These are phyloP conservation scores for Phataginus tricuspis DNA, from an alignment of 2,797 vertebrate genomes.

Conservation along the genomic window DNA sequence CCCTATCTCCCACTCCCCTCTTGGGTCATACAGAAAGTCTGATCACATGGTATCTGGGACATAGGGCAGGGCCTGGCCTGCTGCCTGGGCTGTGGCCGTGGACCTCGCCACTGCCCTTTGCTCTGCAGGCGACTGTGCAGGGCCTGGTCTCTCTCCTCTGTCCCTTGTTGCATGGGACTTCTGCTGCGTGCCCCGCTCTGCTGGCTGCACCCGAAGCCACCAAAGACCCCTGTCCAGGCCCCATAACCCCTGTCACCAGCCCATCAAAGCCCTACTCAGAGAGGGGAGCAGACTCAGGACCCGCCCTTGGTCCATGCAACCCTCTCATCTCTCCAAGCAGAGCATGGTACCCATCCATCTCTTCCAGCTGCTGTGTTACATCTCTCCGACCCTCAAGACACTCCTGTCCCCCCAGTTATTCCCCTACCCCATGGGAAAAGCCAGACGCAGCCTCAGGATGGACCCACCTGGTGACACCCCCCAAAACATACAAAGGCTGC, in stretches of 20 bases:
- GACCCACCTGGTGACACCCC: not conserved
- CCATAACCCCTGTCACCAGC: not conserved
- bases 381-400: not conserved
- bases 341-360: not conserved
- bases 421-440: accelerated
- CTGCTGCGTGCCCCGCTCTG: not conserved
- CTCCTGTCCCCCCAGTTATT: accelerated
- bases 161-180: not conserved
- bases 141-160: not conserved
- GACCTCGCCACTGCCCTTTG: not conserved
- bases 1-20: not conserved
- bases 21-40: too few relatives aligned
- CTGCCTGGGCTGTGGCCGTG: not conserved
- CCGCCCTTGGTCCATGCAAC: not conserved
- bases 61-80: accelerated
- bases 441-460: not conserved
- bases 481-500: not conserved
- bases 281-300: not conserved
- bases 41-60: not conserved
- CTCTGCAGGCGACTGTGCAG: not conserved
- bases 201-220: not conserved
- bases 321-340: not conserved
- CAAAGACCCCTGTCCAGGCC: not conserved
- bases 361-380: not conserved
- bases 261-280: not conserved